phyloP scores from a whole-genome alignment of 2,113 vertebrate species.

The Emydura subglobosa region DNA sequence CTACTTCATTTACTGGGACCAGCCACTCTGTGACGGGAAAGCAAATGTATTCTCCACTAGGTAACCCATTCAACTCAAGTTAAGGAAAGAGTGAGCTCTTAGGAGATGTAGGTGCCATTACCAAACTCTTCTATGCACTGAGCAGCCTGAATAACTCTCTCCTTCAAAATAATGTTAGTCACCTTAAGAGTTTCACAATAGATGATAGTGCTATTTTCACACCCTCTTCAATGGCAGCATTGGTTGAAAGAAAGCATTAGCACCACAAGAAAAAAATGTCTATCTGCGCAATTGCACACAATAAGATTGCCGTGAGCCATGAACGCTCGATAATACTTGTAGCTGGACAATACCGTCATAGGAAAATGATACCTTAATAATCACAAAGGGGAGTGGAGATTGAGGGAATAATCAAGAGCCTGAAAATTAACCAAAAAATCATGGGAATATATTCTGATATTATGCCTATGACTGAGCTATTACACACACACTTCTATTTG shows the following conservation, averaged over 20 bases:
- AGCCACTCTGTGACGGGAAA: background rate
- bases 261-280: background rate
- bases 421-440: slow-evolving; percentile 19
- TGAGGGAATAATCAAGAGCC: background rate
- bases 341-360: background rate
- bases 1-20: background rate
- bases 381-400: background rate
- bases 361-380: background rate
- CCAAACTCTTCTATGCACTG: background rate
- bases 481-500: background rate
- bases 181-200: slow-evolving; percentile 8
- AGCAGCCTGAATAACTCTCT: slow-evolving; percentile 13
- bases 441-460: background rate
- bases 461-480: background rate
- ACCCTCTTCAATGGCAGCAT: slow-evolving; percentile 19
- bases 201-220: slow-evolving; percentile 28
- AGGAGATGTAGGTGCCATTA: background rate
- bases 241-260: slow-evolving; percentile 32
- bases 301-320: background rate
- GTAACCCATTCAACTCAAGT: background rate
- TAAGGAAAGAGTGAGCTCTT: background rate
- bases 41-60: background rate
- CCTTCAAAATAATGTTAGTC: slow-evolving; percentile 38
- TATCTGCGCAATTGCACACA: background rate
- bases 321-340: background rate